Conservation (phyloP, 2,113 vertebrate genomes). For the Harpagus bidentatus region DNA sequence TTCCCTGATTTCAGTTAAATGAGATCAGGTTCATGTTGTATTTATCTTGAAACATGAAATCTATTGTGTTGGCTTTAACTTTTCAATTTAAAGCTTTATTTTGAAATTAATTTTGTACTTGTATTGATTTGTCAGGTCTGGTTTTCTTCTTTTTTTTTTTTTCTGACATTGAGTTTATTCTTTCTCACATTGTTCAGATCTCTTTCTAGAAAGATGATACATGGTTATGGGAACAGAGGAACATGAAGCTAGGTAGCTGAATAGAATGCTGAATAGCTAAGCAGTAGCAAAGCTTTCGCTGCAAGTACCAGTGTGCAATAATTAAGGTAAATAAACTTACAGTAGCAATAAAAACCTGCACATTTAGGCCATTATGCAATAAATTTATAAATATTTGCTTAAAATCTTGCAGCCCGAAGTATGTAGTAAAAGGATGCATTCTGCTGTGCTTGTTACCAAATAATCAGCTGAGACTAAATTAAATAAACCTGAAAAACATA, state of each 20-base stretch:
- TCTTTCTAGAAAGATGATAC: neutral
- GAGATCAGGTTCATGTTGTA: neutral
- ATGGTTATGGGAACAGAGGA: neutral
- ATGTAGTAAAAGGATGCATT: neutral
- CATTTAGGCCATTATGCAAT: neutral
- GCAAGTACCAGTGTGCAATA: neutral
- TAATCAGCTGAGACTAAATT: neutral
- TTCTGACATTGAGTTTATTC: neutral
- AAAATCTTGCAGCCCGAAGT: neutral
- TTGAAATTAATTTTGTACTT: neutral
- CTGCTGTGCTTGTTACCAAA: neutral
- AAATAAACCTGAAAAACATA: neutral
- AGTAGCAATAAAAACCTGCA: neutral
- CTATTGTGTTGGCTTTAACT: slow-evolving; percentile 11
- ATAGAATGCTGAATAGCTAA: neutral
- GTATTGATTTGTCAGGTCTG: slow-evolving; percentile 5
- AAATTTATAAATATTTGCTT: neutral
- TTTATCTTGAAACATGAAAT: slow-evolving; percentile 11
- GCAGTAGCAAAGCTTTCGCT: neutral
- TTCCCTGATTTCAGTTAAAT: neutral
- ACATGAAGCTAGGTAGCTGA: neutral
- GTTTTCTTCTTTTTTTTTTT: neutral
- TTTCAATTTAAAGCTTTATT: neutral
- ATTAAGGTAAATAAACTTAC: neutral
- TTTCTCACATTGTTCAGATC: slow-evolving; percentile 7